phyloP scores from a whole-genome alignment of 2,888 invertebrate species.

The Syritta pipiens region DNA sequence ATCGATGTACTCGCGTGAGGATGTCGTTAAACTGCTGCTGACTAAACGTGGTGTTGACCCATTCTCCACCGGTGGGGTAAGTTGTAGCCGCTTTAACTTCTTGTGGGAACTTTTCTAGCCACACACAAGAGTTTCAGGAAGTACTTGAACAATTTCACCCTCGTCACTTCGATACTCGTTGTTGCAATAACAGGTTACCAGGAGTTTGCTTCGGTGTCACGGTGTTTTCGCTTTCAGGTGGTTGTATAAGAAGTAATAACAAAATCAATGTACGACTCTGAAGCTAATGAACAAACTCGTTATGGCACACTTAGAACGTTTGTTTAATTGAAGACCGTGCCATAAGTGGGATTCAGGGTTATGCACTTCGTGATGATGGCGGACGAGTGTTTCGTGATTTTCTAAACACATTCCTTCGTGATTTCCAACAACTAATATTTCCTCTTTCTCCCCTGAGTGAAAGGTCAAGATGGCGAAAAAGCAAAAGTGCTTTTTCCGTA shows the following conservation, averaged over 20 bases:
- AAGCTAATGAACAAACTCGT: conserved; percentile 39
- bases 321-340: conserved; percentile 5
- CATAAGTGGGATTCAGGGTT: conserved; percentile 43
- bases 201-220: neutral
- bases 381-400: conserved; percentile 38
- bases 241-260: neutral
- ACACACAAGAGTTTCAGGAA: neutral
- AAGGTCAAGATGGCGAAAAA: conserved; percentile 34
- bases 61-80: conserved; percentile 95
- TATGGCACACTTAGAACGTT: neutral
- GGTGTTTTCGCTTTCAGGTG: neutral
- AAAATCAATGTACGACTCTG: conserved; percentile 25
- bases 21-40: conserved; percentile 93
- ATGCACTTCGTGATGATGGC: conserved; percentile 40
- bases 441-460: neutral
- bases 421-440: neutral
- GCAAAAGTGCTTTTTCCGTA: conserved; percentile 20
- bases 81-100: conserved; percentile 75
- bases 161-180: neutral
- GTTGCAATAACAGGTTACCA: neutral
- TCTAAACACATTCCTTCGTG: conserved; percentile 30
- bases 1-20: conserved; percentile 96
- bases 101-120: neutral
- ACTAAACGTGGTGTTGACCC: conserved; percentile 94
- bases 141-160: conserved; percentile 3